Conservation (phyloP, 37 sponge, comb jelly and placozoan genomes). For the Crambe crambe region DNA sequence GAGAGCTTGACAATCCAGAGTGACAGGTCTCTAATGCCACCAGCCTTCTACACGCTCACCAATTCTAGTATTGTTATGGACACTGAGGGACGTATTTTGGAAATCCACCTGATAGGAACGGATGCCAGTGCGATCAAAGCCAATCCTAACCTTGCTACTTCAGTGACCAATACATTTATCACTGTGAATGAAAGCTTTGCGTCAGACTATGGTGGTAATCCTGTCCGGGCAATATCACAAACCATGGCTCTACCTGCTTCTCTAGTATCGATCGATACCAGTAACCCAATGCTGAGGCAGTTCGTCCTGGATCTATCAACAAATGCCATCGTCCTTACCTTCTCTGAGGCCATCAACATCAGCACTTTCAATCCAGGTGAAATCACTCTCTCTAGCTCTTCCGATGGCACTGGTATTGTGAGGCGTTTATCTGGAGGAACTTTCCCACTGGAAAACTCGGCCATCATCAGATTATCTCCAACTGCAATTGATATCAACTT, state of each 20-base stretch:
- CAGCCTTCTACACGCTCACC: conserved; percentile 44
- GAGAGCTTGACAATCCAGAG: conserved; percentile 55
- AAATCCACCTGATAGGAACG: conserved; percentile 78
- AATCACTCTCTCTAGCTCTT: conserved; percentile 60
- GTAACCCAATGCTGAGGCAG: conserved; percentile 49
- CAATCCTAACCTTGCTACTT: conserved; percentile 49
- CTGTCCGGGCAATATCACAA: conserved; percentile 25
- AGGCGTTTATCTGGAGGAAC: conserved; percentile 63
- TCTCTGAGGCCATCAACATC: conserved; percentile 85
- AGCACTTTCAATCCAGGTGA: conserved; percentile 47
- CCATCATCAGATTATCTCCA: conserved; percentile 54
- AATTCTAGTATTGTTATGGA: conserved; percentile 51
- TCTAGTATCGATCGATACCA: conserved; percentile 62
- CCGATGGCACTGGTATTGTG: conserved; percentile 42
- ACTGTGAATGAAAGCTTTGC: conserved; percentile 46
- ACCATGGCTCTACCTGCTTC: conserved; percentile 47
- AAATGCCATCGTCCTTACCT: conserved; percentile 46
- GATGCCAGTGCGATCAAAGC: conserved; percentile 88
- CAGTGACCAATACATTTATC: conserved; percentile 63
- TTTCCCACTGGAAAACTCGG: conserved; percentile 52
- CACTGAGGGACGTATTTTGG: conserved; percentile 52
- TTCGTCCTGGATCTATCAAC: conserved; percentile 71
- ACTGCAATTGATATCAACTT: conserved; percentile 58
- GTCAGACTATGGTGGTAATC: conserved; percentile 67
- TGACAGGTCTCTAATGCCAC: conserved; percentile 31